Conservation (phyloP, 1,140 invertebrate genomes). For the Drosophila miranda region DNA sequence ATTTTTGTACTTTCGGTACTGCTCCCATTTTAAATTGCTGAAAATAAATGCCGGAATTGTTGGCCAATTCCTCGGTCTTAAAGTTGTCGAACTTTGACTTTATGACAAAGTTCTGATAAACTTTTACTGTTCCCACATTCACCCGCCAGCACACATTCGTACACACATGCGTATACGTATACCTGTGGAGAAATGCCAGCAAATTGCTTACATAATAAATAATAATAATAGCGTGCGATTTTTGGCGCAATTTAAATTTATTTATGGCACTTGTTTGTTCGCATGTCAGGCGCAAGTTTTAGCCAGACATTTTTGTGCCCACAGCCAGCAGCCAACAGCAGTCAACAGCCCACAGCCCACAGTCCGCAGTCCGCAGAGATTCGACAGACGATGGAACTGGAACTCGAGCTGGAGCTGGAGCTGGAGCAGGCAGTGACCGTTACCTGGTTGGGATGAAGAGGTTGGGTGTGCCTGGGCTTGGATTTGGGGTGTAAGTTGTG, state of each 20-base stretch:
- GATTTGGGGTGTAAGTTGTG: slow-evolving; percentile 6
- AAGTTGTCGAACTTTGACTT: slow-evolving; percentile 56
- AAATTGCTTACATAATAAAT: slow-evolving; percentile 78
- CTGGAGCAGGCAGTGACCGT: slow-evolving; percentile 4
- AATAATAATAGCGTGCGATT: slow-evolving; percentile 78
- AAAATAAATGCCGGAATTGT: slow-evolving; percentile 24
- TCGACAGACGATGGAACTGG: slow-evolving; percentile 15
- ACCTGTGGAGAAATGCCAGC: slow-evolving; percentile 51
- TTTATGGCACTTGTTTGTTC: slow-evolving; percentile 72
- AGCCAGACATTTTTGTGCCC: slow-evolving; percentile 44
- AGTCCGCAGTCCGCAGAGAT: slow-evolving; percentile 7
- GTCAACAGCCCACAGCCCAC: slow-evolving; percentile 1
- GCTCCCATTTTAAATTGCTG: neutral
- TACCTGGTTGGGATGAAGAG: slow-evolving; percentile 6
- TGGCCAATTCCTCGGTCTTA: slow-evolving; percentile 21
- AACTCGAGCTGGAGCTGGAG: neutral
- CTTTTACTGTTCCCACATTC: slow-evolving; percentile 19
- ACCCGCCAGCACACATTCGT: slow-evolving; percentile 2
- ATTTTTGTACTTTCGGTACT: neutral
- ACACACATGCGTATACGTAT: slow-evolving; percentile 1
- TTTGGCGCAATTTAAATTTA: slow-evolving; percentile 79
- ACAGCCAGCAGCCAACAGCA: slow-evolving; percentile 2
- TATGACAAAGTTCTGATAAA: slow-evolving; percentile 71
- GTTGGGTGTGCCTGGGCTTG: neutral
- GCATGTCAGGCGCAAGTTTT: slow-evolving; percentile 53